A percentile compares a stretch with the other conserved stretches of the same genome.
Evolutionary conservation across 2,888 invertebrate genomes (phyloP).

Genomic region (Elaeidobius kamerunicus): DNA sequence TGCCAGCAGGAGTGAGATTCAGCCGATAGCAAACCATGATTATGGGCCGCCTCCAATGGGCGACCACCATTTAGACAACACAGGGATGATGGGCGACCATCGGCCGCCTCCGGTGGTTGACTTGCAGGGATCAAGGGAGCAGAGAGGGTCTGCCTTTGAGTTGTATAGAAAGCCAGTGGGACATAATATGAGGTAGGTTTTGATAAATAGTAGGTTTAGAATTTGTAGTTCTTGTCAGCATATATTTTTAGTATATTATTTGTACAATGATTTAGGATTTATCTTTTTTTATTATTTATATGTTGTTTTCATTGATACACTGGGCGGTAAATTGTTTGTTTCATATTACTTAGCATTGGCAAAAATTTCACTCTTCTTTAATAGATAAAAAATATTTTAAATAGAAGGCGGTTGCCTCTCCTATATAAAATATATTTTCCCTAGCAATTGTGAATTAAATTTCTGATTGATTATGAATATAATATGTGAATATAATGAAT

Average conservation of each 20-base stretch:
- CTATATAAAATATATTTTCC: too few species aligned
- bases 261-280: neutral
- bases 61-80: constrained; percentile 39
- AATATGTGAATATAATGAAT: too few species aligned
- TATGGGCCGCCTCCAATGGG: constrained; percentile 21
- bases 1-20: constrained; percentile 48
- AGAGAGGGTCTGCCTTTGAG: constrained; percentile 93
- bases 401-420: too few species aligned
- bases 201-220: neutral
- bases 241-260: neutral
- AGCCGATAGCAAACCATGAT: constrained; percentile 42
- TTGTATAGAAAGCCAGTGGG: constrained; percentile 88
- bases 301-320: too few species aligned
- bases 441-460: too few species aligned
- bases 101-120: constrained; percentile 51
- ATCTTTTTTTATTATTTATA: constrained; percentile 8
- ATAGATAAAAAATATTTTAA: too few species aligned
- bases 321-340: too few species aligned
- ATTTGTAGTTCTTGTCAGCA: too few species aligned
- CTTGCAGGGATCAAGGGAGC: constrained; percentile 83
- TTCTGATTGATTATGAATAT: too few species aligned
- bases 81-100: constrained; percentile 24
- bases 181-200: constrained; percentile 72
- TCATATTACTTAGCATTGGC: too few species aligned
- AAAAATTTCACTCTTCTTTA: too few species aligned